Base-by-base conservation (phyloP, 2,113 vertebrate species). In the Platysternon megacephalum region DNA sequence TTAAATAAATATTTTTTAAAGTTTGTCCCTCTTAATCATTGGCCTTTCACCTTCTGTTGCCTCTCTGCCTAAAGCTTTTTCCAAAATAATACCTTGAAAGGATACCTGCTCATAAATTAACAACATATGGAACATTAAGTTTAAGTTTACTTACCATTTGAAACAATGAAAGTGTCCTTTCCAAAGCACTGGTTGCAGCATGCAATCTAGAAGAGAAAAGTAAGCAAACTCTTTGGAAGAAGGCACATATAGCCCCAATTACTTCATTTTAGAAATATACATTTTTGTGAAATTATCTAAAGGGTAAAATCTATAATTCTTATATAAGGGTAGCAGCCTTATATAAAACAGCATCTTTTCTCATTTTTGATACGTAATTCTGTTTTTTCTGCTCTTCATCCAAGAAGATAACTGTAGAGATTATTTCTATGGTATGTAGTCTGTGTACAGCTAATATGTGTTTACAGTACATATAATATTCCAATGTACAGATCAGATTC, bases 401-500 rank as follows among this genome's bases (percentile, higher is more conserved):
- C 52, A 85, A 32, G 51, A 58, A 94, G 74, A 86, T 83, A 93
- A 92, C 82, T 83, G 58, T 56, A 65, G 74, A 65, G 91, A 53
- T 82, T 53, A 35, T 76, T 68, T 85, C 17, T 90, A 86, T 39
- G 86, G 51, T 65, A 49, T 72, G 7, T 81, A 94, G 85, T 87
- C 26, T 48, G 32, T 79, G 39, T 21, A 87, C 39, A 96, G 92
- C 85, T 93, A 94, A 81, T 79, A 24, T n/a, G 39, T 78, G 48
- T 84, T 55, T 51, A 78, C 81, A 16, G 8, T 80, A 85, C 81
- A 89, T 2, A 5, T 56, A 56, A 42, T 42, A 82, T 53, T 55
- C 61, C 95, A 95, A 93, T 94, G 88, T 52, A n/a, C 55, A 51
- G 35, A 86, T 88, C 16, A 82, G 91, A 96, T 96, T 97, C 88